phyloP scores from a whole-genome alignment of 2,888 invertebrate species.

The Pachymerium ferrugineum region DNA sequence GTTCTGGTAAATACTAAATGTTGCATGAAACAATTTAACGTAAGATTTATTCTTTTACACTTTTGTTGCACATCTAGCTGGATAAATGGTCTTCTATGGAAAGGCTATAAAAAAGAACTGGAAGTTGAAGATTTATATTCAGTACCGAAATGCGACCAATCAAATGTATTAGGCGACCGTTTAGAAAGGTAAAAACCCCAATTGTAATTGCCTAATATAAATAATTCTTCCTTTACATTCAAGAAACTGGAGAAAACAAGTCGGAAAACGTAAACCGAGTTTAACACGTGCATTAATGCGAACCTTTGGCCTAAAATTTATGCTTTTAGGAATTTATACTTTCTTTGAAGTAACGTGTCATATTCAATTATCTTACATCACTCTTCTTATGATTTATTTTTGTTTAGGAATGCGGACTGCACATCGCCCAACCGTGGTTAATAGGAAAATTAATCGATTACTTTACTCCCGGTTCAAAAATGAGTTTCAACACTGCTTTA shows the following conservation, averaged over 20 bases:
- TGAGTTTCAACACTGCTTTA: slow-evolving; percentile 57
- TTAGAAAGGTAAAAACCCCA: slow-evolving; percentile 56
- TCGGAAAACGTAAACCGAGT: slow-evolving; percentile 48
- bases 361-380: neutral
- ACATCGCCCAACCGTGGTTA: slow-evolving; percentile 48
- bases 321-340: slow-evolving; percentile 49
- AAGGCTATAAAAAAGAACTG: slow-evolving; percentile 65
- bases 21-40: neutral
- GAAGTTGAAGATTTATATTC: slow-evolving; percentile 68
- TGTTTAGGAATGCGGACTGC: slow-evolving; percentile 39
- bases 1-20: neutral
- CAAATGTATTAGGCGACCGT: slow-evolving; percentile 60
- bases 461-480: slow-evolving; percentile 44
- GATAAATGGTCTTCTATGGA: slow-evolving; percentile 68
- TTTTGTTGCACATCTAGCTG: slow-evolving; percentile 58
- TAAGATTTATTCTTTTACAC: neutral
- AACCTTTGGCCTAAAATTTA: slow-evolving; percentile 50
- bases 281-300: slow-evolving; percentile 50
- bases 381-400: neutral
- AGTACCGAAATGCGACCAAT: slow-evolving; percentile 63
- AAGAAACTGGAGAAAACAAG: slow-evolving; percentile 55
- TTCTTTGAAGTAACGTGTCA: slow-evolving; percentile 45
- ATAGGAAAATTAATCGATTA: slow-evolving; percentile 49
- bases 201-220: neutral
- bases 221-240: neutral